Base-by-base conservation (phyloP, 2,113 vertebrate species). In the Platichthys flesus region DNA sequence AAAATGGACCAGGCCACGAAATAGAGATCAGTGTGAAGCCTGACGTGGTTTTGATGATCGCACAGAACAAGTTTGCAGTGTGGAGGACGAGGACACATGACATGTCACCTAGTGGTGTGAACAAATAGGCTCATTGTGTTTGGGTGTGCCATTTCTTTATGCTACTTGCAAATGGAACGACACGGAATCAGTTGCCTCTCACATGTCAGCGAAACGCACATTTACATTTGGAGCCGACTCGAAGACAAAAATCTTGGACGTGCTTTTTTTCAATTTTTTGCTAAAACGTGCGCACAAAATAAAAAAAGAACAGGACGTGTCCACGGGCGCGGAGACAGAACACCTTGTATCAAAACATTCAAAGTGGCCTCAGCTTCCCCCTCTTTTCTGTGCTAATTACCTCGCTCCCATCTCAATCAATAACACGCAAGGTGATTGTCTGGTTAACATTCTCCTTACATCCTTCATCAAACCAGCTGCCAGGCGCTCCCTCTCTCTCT, bases 381-480 rank as follows among this genome's bases (percentile, higher is more conserved):
- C 76, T 84, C 85, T 85, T 89, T 88, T 89, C 90, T 83, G 84
- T 71, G 62, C 89, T 92, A 93, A 93, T 93, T 93, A 88, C 85
- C 86, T 77, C 85, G 80, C 89, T 84, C 81, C 88, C 86, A 90
- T 91, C 91, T 91, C 90, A 92, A 93, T 93, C 91, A 92, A 93
- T 93, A 92, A 88, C 85, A 92, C 70, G 84, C 90, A 91, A 91
- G 92, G 90, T 93, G 92, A 94, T 93, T 92, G 91, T 92, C 92
- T 94, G 93, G 89, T 94, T 94, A 94, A 93, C 89, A 94, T 92
- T 93, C 92, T 92, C 87, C 79, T 87, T 90, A 91, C 88, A 90
- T 88, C 86, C 89, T 84, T 88, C 88, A 90, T 92, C 90, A 93
- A 84, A 84, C 89, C 81, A 90, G 87, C 91, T 92, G 89, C 90